Evolutionary conservation across 2,888 invertebrate species (phyloP).

Genomic region (Mycalesis mineus): DNA sequence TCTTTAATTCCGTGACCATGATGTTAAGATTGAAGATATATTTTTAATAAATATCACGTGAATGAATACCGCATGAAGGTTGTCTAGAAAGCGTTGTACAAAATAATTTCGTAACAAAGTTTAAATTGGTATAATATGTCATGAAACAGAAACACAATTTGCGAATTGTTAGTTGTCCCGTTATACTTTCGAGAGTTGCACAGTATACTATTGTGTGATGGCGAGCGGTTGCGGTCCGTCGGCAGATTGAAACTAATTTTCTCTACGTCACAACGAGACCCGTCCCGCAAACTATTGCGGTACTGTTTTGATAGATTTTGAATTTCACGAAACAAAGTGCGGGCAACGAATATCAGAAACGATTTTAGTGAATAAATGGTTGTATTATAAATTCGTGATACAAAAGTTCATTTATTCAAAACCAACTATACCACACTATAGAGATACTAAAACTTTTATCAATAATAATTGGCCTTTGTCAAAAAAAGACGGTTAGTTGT

Average conservation of each 20-base stretch:
- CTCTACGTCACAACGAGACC: constrained; percentile 53
- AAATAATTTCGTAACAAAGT: constrained; percentile 3
- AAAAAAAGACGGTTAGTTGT: no score
- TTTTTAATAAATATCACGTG: no score
- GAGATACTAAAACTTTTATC: no score
- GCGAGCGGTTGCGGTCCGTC: constrained; percentile 50
- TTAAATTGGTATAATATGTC: constrained; percentile 14
- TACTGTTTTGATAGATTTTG: constrained; percentile 46
- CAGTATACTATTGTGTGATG: constrained; percentile 14
- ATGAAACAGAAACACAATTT: constrained; percentile 21
- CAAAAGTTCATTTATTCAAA: no score
- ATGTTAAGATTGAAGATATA: no score
- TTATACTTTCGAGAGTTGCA: constrained; percentile 22
- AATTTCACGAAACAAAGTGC: constrained; percentile 34
- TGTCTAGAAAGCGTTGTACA: neutral
- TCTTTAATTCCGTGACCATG: no score
- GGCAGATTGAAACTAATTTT: constrained; percentile 68
- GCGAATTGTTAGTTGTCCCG: constrained; percentile 14
- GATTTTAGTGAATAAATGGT: neutral
- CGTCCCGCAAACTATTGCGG: constrained; percentile 37
- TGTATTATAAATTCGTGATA: no score
- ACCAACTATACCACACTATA: no score
- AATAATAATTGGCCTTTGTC: no score
- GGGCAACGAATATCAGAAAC: neutral
- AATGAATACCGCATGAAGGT: neutral